These are phyloP conservation scores for Lepidurus packardi DNA, from an alignment of 1,140 invertebrate genomes.

Conservation along the genomic window DNA sequence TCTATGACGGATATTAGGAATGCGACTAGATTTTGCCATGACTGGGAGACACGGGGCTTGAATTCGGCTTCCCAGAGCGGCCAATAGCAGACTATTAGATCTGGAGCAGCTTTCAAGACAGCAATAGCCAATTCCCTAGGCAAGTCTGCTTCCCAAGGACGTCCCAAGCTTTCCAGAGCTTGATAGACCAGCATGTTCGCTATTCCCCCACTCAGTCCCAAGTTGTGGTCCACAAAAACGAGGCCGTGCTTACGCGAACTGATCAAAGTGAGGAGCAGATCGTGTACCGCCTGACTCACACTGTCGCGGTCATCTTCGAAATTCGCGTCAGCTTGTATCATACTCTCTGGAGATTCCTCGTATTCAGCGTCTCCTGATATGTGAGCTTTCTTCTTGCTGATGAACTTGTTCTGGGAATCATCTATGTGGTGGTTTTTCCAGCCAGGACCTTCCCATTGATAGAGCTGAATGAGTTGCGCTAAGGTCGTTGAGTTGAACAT, in stretches of 20 bases:
- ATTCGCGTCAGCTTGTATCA: constrained; percentile 45
- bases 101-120: constrained; percentile 62
- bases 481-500: constrained; percentile 62
- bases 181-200: constrained; percentile 59
- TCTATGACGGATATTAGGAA: neutral
- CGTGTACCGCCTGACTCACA: constrained; percentile 54
- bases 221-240: constrained; percentile 56
- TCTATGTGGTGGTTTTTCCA: constrained; percentile 32
- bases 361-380: constrained; percentile 18
- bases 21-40: constrained; percentile 8
- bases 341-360: constrained; percentile 38
- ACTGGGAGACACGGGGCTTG: constrained; percentile 26
- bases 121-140: constrained; percentile 58
- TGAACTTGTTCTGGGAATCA: constrained; percentile 45
- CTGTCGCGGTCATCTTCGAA: constrained; percentile 39
- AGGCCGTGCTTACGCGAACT: constrained; percentile 65
- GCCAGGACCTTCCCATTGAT: constrained; percentile 64
- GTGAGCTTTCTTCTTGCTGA: neutral
- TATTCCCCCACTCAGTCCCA: constrained; percentile 53
- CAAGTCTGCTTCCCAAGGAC: constrained; percentile 58
- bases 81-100: constrained; percentile 60
- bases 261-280: constrained; percentile 59
- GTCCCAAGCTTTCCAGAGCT: constrained; percentile 45
- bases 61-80: constrained; percentile 53
- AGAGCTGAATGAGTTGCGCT: constrained; percentile 60